Conservation (phyloP, 2,888 invertebrate species). For the Meta bourneti region DNA sequence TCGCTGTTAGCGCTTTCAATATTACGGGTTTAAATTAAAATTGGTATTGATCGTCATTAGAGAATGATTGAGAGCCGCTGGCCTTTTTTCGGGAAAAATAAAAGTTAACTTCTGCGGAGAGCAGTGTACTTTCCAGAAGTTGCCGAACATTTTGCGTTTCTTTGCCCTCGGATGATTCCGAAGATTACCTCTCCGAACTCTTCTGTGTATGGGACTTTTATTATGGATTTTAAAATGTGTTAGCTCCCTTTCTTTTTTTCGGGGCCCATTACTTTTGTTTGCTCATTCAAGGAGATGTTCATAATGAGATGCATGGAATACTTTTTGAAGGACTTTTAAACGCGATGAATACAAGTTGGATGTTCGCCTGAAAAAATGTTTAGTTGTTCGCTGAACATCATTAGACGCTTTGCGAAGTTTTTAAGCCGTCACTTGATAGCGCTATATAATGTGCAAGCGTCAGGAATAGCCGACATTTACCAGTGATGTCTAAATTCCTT, state of each 20-base stretch:
- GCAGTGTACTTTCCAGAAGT: neutral
- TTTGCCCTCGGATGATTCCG: neutral
- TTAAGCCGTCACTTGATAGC: too few relatives aligned
- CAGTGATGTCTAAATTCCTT: too few relatives aligned
- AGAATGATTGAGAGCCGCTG: neutral
- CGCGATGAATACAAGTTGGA: neutral
- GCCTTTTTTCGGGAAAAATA: neutral
- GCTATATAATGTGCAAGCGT: too few relatives aligned
- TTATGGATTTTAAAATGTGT: neutral
- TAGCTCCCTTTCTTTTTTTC: conserved; percentile 21
- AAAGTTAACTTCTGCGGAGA: neutral
- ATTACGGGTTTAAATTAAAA: conserved; percentile 37
- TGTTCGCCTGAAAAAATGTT: neutral
- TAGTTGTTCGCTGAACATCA: too few relatives aligned
- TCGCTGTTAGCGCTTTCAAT: conserved; percentile 21
- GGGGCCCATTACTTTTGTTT: neutral
- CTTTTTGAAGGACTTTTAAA: neutral
- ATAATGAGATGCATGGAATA: neutral
- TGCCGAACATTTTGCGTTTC: neutral
- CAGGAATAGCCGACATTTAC: too few relatives aligned
- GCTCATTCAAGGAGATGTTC: neutral
- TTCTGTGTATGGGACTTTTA: neutral
- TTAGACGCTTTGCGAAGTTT: too few relatives aligned
- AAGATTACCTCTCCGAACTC: neutral
- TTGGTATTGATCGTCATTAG: conserved; percentile 44